Evolutionary conservation across 1,140 invertebrate genomes (phyloP).

Genomic region (Camponotus vicinus): DNA sequence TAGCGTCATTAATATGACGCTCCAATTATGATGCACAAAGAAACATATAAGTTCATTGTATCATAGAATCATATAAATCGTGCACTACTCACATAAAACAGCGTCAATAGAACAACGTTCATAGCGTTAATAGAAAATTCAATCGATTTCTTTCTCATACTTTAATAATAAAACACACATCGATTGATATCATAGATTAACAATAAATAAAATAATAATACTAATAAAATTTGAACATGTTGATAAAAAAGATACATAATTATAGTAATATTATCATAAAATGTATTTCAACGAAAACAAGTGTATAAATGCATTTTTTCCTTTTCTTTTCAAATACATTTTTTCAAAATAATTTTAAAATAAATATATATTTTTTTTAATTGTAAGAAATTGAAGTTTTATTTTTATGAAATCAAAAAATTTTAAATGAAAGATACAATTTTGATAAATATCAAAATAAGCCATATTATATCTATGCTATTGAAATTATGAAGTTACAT

Average conservation of each 20-base stretch:
- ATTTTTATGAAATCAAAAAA: not conserved
- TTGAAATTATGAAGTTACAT: conserved; percentile 15
- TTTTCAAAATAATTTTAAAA: not conserved
- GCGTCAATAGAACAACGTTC: not conserved
- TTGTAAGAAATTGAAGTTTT: not conserved
- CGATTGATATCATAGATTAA: not conserved
- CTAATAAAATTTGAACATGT: not conserved
- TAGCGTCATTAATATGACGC: conserved; percentile 51
- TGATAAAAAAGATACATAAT: not conserved
- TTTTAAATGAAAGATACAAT: not conserved
- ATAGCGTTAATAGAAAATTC: not conserved
- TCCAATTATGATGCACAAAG: conserved; percentile 55
- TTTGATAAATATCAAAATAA: not conserved
- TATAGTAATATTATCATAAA: not conserved
- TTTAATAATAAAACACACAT: not conserved
- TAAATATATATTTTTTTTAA: not conserved
- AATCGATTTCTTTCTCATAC: not conserved
- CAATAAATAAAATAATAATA: not conserved
- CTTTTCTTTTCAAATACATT: not conserved
- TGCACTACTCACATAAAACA: not conserved
- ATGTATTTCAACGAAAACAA: not conserved
- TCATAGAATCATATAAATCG: not conserved
- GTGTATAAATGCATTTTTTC: not conserved
- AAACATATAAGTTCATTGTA: conserved; percentile 52
- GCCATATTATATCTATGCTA: not conserved